A percentile compares a stretch with the other conserved stretches of the same genome.
Evolutionary conservation across 2,113 vertebrate species (phyloP).

Genomic region (Australoheros scitulus): DNA sequence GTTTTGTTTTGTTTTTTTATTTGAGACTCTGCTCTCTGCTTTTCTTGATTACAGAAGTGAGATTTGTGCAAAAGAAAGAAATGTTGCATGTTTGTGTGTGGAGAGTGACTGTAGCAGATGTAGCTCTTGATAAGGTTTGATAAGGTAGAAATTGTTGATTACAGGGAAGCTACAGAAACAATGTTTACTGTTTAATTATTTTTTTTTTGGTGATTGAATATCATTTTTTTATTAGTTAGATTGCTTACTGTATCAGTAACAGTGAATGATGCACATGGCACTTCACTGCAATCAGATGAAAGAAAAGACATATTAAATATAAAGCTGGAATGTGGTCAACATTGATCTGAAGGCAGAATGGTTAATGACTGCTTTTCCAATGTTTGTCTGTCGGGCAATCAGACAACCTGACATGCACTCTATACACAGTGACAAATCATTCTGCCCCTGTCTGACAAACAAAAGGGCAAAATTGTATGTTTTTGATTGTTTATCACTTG

Average conservation of each 20-base stretch:
- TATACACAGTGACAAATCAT: constrained; percentile 5
- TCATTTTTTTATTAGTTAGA: background rate
- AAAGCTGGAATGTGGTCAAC: background rate
- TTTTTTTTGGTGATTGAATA: background rate
- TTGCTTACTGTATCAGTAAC: background rate
- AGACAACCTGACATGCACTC: constrained; percentile 3
- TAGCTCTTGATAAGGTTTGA: background rate
- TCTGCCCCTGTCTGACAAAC: background rate
- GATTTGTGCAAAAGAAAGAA: background rate
- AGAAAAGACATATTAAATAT: background rate
- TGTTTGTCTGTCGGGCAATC: background rate
- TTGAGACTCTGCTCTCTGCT: background rate
- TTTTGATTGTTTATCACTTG: constrained; percentile 30
- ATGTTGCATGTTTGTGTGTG: background rate
- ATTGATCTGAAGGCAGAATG: constrained; percentile 10
- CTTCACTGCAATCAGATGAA: background rate
- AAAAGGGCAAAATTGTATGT: constrained; percentile 10
- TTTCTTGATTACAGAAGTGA: constrained; percentile 3
- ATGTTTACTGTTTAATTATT: background rate
- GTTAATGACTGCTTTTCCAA: background rate
- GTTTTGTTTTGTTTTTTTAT: background rate
- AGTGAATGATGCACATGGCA: background rate
- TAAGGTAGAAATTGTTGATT: background rate
- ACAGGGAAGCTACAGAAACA: background rate
- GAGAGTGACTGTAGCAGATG: background rate